phyloP scores from a whole-genome alignment of 2,113 vertebrate species.

The Petroica traversi region DNA sequence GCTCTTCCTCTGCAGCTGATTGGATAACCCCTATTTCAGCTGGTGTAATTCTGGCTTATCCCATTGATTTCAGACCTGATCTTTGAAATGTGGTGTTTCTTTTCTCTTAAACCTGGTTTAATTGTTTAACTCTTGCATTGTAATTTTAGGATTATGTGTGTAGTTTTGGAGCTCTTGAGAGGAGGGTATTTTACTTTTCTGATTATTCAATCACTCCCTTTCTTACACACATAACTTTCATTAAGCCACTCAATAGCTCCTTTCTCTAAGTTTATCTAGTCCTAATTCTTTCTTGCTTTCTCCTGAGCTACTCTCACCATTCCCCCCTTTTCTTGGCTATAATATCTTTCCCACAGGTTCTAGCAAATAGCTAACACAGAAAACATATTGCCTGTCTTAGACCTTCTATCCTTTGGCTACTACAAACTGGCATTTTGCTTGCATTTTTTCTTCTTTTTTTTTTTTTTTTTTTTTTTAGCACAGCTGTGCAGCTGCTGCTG shows the following conservation, averaged over 20 bases:
- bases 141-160: not conserved
- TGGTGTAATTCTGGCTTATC: not conserved
- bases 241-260: not conserved
- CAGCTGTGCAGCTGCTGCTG: conserved; percentile 8
- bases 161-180: not conserved
- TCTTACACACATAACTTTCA: not conserved
- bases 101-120: not conserved
- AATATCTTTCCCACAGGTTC: not conserved
- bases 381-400: not conserved
- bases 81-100: not conserved
- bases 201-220: not conserved
- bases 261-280: not conserved
- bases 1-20: not conserved
- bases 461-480: not conserved
- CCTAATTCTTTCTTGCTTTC: not conserved
- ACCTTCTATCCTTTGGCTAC: not conserved
- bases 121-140: not conserved
- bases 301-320: not conserved
- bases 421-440: not conserved
- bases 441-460: not conserved
- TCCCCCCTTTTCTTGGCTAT: not conserved
- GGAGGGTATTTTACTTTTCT: not conserved
- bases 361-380: not conserved
- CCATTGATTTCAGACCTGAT: not conserved
- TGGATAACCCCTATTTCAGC: not conserved